A percentile compares a stretch with the other conserved stretches of the same genome.
Conservation (phyloP, 35 echinoderm and acorn worm species). For the Ptychodera flava region DNA sequence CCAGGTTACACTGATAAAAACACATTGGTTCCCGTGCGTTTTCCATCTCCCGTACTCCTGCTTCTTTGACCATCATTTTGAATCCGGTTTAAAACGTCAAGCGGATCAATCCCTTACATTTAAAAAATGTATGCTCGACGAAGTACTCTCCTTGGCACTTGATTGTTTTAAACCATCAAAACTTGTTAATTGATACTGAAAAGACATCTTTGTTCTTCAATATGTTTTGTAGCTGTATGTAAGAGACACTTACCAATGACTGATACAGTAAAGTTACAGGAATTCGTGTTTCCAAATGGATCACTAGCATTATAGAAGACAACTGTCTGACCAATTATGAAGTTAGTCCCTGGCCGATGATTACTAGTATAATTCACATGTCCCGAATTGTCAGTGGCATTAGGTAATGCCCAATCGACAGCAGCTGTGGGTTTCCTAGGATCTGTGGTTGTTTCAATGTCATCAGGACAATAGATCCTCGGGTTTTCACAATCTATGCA, state of each 20-base stretch:
- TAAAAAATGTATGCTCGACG: too few species aligned
- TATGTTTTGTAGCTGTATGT: too few species aligned
- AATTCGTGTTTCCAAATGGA: not conserved
- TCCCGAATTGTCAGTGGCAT: not conserved
- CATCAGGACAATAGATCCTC: not conserved
- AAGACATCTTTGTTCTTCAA: too few species aligned
- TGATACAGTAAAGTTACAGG: not conserved
- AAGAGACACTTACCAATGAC: constrained; percentile 8
- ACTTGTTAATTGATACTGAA: too few species aligned
- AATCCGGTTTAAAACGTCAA: too few species aligned
- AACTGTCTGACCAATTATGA: not conserved
- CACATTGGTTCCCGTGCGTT: too few species aligned
- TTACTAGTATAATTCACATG: not conserved
- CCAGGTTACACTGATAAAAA: too few species aligned
- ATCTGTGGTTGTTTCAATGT: constrained; percentile 7
- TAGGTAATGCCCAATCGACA: not conserved
- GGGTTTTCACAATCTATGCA: constrained; percentile 4
- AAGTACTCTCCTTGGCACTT: too few species aligned
- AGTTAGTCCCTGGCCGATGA: not conserved
- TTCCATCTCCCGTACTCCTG: too few species aligned
- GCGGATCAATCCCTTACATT: too few species aligned
- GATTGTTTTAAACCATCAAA: too few species aligned
- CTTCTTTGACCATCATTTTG: too few species aligned
- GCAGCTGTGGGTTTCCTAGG: not conserved
- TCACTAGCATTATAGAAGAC: not conserved